These are phyloP conservation scores for Anguilla pacifica DNA, from an alignment of 2,797 vertebrate species.

Conservation along the genomic window DNA sequence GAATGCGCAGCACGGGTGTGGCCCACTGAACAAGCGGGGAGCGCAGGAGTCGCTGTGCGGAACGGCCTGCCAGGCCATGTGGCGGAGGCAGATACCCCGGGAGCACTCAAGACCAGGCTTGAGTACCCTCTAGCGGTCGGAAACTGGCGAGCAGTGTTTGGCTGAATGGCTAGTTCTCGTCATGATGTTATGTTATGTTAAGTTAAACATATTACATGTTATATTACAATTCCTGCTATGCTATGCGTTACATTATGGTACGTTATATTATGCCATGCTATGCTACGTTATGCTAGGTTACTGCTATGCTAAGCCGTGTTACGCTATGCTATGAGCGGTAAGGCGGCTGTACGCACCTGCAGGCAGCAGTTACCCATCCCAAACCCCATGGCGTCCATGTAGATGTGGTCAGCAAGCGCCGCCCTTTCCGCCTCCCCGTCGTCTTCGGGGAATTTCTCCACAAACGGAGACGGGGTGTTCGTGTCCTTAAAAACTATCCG, in stretches of 20 bases:
- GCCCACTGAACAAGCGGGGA: too few species aligned
- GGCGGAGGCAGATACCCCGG: background rate
- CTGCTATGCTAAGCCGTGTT: too few species aligned
- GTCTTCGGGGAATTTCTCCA: constrained; percentile 86
- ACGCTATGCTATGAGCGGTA: background rate
- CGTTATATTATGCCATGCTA: too few species aligned
- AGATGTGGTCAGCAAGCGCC: constrained; percentile 88
- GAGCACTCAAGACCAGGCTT: too few species aligned
- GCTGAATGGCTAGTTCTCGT: too few species aligned
- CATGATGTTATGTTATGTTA: too few species aligned
- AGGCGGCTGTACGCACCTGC: constrained; percentile 74
- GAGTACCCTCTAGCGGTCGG: too few species aligned
- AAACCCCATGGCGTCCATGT: constrained; percentile 99
- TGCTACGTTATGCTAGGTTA: too few species aligned
- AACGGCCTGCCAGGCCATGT: background rate
- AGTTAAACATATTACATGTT: too few species aligned
- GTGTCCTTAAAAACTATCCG: constrained; percentile 91
- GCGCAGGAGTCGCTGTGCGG: too few species aligned
- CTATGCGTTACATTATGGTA: too few species aligned
- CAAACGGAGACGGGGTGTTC: constrained; percentile 85
- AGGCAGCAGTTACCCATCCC: constrained; percentile 99
- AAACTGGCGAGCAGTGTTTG: background rate
- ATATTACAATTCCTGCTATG: background rate
- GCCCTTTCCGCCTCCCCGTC: constrained; percentile 84
- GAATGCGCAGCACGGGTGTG: too few species aligned